Base-by-base conservation (phyloP, 2,797 vertebrate genomes). In the Astyanax mexicanus region DNA sequence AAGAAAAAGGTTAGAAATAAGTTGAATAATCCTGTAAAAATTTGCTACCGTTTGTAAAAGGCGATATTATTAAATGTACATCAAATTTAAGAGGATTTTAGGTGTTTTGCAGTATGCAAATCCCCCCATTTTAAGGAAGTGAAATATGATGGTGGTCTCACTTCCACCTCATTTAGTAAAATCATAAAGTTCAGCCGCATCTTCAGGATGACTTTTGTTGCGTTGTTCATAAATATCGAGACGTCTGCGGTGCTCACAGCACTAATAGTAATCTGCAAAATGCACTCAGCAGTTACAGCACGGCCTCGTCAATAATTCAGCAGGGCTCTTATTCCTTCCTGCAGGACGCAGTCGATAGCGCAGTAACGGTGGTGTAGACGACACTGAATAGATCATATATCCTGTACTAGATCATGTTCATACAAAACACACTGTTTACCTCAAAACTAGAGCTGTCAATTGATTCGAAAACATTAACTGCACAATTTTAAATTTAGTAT, bases 261-360 rank as follows among this genome's bases (percentile, higher is more conserved):
- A n/a, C 70, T 57, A 60, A 75, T 38, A 52, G 58, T 78, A 72
- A 83, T 49, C 27, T 19, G 35, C 15, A 69, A 38, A 62, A 66
- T 51, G 23, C 44, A 65, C 54, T 61, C 69, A 69, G 49, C 71
- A 65, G 44, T 79, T 80, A 72, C 54, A 27, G 68, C 54, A 38
- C 15, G 13, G 12, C n/a, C 45, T 40, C 69, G 79, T 86, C 66
- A 77, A 83, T 81, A 77, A 84, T 84, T 80, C 72, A 83, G 45
- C 9, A 13, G 45, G 32, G 67, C 51, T 73, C 35, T 4, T 13
- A 40, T 69, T 69, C 70, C 68, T 71, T 69, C 57, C 64, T 77
- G 38, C 21, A 79, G 68, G 70, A 47, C 61, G 44, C 10, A 15
- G 72, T 86, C 78, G 80, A 75, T 84, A 78, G 40, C 42, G 5